These are phyloP conservation scores for Stictocephala bisonia DNA, from an alignment of 2,888 invertebrate species.

Conservation along the genomic window DNA sequence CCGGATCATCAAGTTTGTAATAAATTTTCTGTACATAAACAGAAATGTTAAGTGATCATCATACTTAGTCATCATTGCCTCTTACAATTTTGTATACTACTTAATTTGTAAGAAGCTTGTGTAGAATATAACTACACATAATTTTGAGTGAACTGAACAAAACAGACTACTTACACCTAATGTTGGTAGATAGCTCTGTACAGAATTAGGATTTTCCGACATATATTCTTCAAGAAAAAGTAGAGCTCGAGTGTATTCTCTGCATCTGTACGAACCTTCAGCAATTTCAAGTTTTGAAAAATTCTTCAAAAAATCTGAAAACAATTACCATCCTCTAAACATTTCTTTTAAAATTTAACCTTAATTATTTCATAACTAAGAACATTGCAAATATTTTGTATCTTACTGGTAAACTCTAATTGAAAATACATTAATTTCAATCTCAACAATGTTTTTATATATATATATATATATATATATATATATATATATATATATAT, in stretches of 20 bases:
- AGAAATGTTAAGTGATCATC: too few relatives aligned
- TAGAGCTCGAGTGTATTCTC: constrained; percentile 79
- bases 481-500: too few relatives aligned
- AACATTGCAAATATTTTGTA: neutral
- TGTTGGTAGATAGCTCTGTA: constrained; percentile 71
- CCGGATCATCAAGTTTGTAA: constrained; percentile 88
- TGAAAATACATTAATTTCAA: too few relatives aligned
- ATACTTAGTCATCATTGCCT: too few relatives aligned
- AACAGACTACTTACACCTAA: constrained; percentile 56
- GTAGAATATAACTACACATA: too few relatives aligned
- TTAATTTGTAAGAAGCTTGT: too few relatives aligned
- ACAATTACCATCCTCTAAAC: constrained; percentile 25
- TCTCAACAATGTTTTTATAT: too few relatives aligned
- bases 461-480: too few relatives aligned
- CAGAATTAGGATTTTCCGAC: constrained; percentile 68
- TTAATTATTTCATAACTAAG: neutral
- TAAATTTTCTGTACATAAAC: constrained; percentile 85
- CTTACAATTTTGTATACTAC: too few relatives aligned
- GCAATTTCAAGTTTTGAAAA: constrained; percentile 78
- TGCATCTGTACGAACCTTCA: constrained; percentile 78
- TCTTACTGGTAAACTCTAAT: too few relatives aligned
- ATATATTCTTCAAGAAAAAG: constrained; percentile 82
- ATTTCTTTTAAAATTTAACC: neutral
- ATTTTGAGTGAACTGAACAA: too few relatives aligned
- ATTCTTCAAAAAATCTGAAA: constrained; percentile 63